phyloP scores from a whole-genome alignment of 2,113 vertebrate genomes.

The Rhodinocichla rosea region DNA sequence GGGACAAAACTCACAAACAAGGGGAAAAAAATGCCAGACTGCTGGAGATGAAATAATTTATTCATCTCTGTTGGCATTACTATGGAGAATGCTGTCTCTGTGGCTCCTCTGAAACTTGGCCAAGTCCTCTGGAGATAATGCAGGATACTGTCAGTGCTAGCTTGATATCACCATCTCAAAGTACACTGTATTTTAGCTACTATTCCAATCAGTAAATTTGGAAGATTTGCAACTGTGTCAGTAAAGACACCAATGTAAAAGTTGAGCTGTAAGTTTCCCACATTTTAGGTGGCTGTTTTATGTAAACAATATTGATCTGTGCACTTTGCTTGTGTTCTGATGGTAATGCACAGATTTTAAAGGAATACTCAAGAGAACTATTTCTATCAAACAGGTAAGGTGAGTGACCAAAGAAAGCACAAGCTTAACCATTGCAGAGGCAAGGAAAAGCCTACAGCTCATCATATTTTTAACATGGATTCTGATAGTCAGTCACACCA shows the following conservation, averaged over 20 bases:
- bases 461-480: not conserved
- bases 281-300: not conserved
- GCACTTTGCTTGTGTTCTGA: not conserved
- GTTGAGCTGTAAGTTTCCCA: not conserved
- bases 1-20: not conserved
- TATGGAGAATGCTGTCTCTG: not conserved
- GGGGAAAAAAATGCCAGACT: not conserved
- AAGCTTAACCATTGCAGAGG: not conserved
- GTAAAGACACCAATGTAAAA: not conserved
- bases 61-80: not conserved
- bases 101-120: conserved; percentile 7
- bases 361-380: not conserved
- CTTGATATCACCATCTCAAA: not conserved
- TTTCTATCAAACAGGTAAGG: not conserved
- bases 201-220: not conserved
- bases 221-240: not conserved
- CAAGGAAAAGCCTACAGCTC: not conserved
- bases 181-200: not conserved
- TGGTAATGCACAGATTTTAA: not conserved
- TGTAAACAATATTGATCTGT: not conserved
- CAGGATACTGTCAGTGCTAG: not conserved
- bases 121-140: not conserved
- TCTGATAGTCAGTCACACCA: not conserved
- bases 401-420: not conserved
- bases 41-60: conserved; percentile 25